Evolutionary conservation across 92 coral and sea anemone genomes (phyloP), one percentile per base, ranked within the genome.

Genomic region (Chrysogorgia sp.): DNA sequence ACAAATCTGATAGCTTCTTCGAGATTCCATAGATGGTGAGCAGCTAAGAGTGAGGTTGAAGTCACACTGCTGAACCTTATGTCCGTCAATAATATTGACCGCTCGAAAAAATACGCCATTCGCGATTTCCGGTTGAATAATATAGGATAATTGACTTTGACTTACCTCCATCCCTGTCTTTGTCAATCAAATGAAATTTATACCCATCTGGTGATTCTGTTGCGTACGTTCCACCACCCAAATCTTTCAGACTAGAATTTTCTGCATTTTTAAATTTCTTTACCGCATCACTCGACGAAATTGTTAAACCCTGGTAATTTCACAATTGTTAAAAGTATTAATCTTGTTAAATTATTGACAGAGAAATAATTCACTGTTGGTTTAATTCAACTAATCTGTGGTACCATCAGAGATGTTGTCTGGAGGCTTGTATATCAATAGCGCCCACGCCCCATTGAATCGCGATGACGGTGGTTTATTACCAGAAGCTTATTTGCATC

Each of bases 151-250:
- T 12, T 21, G 25, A 15, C 32, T 40, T 52, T 61, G 0, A 58
- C 8, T 30, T 84, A 89, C 98, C 97, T 80, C 87, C 90, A 41
- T 71, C 63, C 23, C 65, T 80, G 74, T 94, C 89, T 66, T 88
- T 66, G 63, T 94, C 90, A 58, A 87, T 83, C 25, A 94, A 88
- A 21, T 74, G 58, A 66, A 91, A 91, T 53, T 84, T 90, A 83
- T 94, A 94, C 26, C 98, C 98, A 70, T 83, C 98, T 28, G 98
- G 98, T 3, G 98, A 91, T n/a, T 92, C 76, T 4, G 89, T 91
- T 75, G 87, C 52, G 61, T 91, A 78, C n/a, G 32, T 74, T 15
- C 88, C 92, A 63, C 62, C 80, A 48, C 78, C 91, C 58, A 76
- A 48, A 29, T 94, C 89, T 77, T 81, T 72, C 61, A 89, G 69